Percentiles rank a stretch among this genome's conserved stretches.
phyloP scores from a whole-genome alignment of 2,113 vertebrate genomes.

The Channa maculata region DNA sequence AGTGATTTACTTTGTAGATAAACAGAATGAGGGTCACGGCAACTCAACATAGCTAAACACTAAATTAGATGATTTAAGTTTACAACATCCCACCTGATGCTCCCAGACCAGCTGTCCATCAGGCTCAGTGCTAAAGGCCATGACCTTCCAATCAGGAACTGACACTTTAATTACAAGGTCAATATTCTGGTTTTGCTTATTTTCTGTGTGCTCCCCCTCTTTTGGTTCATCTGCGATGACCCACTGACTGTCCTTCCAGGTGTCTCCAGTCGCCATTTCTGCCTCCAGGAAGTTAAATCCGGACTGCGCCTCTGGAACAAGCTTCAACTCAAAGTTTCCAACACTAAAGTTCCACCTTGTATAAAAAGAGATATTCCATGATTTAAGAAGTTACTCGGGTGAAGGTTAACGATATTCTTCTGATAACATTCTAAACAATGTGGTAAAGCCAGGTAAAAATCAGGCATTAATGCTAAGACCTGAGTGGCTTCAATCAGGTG shows the following conservation, averaged over 20 bases:
- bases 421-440: not conserved
- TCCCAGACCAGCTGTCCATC: conserved; percentile 95
- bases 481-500: not conserved
- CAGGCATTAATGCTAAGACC: not conserved
- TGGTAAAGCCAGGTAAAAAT: not conserved
- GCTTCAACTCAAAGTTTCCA: conserved; percentile 95
- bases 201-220: conserved; percentile 61
- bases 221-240: conserved; percentile 89
- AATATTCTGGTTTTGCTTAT: conserved; percentile 84
- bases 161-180: conserved; percentile 96
- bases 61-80: not conserved
- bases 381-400: not conserved
- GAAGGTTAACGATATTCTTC: too few species aligned
- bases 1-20: not conserved
- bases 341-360: conserved; percentile 99
- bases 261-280: conserved; percentile 79
- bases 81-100: conserved; percentile 87
- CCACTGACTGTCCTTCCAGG: conserved; percentile 85
- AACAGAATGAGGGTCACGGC: not conserved
- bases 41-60: too few species aligned
- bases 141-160: conserved; percentile 96
- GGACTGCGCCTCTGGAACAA: conserved; percentile 88
- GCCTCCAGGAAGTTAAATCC: conserved; percentile 91
- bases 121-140: conserved; percentile 91
- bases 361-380: not conserved